Base-by-base conservation (phyloP, 2,113 vertebrate genomes). In the Podarcis cretensis region DNA sequence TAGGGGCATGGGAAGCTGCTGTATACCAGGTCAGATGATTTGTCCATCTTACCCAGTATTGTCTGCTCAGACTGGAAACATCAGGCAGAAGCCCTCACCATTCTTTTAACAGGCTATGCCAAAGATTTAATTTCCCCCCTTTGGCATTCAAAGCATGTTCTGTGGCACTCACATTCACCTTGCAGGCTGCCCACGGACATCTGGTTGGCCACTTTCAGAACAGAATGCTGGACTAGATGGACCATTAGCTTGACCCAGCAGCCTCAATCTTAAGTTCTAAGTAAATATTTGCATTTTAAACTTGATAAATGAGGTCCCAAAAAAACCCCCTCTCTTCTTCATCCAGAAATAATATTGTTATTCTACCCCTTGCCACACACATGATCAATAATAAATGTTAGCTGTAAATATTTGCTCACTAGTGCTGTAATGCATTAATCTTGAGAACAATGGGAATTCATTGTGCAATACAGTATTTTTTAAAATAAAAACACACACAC, bases 401-500 rank as follows among this genome's bases (percentile, higher is more conserved):
- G 37, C 20, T 83, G n/a, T 59, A 14, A 20, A 35, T 66, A 35
- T 83, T 88, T 76, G 20, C 59, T 83, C 54, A 65, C 25, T 7
- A 90, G 23, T 1, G 3, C 10, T 2, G 32, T 9, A 90, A 27
- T 1, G 3, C 10, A 3, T 9, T 14, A 86, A 86, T 63, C 59
- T 37, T 71, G 0, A 0, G 65, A 32, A 71, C n/a, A 89, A 7
- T 63, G 1, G 32, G 65, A 3, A 68, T 27, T 76, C 83, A 63
- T 18, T 69, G 59, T 57, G 23, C 14, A 18, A 3, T 10, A 9
- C 6, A 68, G 9, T n/a, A 25, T 65, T 73, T 1, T 66, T 86
- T n/a, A 77, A 54, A 48, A 12, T n/a, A n/a, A 54, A 54, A 12
- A 54, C 12, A 54, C 12, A 54, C 2, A 63, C 59, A 63, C 12